Percentiles rank a stretch among this genome's conserved stretches.
These are phyloP conservation scores for Leuciscus idus DNA, from an alignment of 2,113 vertebrate species.

Conservation along the genomic window DNA sequence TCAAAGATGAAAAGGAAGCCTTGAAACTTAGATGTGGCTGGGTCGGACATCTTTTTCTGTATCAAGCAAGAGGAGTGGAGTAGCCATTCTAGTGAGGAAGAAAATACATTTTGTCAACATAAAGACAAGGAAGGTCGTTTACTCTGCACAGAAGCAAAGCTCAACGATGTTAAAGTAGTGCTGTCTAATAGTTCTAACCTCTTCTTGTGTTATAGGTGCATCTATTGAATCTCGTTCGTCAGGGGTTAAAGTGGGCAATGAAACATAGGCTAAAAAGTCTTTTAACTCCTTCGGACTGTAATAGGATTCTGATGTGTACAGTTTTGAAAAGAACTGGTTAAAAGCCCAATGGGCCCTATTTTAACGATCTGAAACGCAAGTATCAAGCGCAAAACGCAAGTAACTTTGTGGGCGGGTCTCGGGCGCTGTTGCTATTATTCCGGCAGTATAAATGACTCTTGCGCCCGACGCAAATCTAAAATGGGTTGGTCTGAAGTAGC, in stretches of 20 bases:
- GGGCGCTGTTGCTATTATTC: too few relatives aligned
- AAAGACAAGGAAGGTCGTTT: background rate
- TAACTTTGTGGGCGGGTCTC: too few relatives aligned
- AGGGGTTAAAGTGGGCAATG: background rate
- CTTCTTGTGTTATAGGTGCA: background rate
- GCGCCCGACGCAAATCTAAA: too few relatives aligned
- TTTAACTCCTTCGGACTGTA: background rate
- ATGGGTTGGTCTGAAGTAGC: too few relatives aligned
- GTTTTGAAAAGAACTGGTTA: background rate
- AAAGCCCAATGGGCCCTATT: background rate
- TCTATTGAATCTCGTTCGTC: background rate
- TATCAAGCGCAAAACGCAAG: too few relatives aligned
- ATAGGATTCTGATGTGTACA: background rate
- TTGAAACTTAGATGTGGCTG: background rate
- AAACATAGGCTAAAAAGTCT: background rate
- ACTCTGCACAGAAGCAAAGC: background rate
- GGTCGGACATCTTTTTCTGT: background rate
- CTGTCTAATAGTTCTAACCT: background rate
- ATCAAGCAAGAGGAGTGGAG: background rate
- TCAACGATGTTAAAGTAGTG: background rate
- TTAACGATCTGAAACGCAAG: too few relatives aligned
- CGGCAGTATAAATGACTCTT: too few relatives aligned
- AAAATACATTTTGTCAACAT: background rate
- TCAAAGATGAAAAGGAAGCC: conserved; percentile 2
- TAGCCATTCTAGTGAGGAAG: background rate